Evolutionary conservation across 1,140 invertebrate species (phyloP), one percentile per base, ranked within the genome.

Genomic region (Trichonephila clavipes): DNA sequence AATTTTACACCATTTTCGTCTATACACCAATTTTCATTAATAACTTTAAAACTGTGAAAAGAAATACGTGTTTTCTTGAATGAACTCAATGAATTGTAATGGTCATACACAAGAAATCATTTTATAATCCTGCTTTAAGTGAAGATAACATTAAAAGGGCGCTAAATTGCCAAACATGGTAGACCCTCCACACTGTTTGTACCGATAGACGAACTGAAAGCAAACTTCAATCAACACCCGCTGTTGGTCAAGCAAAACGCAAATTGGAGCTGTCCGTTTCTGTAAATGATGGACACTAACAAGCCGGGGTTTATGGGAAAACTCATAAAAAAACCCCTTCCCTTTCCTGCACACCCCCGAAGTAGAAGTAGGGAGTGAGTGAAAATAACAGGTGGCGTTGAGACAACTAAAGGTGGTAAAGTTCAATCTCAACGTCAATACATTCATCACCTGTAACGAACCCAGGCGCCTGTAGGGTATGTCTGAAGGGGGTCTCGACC

Each of bases 391-490:
- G 88, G 88, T 90, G 88, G 88, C 81, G 72, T 81, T 90, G 66
- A 90, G 88, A 90, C 88, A 90, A 90, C 69, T 21, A 10, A 44
- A 90, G 69, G 88, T 90, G 88, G 66, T 90, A 90, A 81, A 90
- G 88, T 81, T 72, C 44, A 90, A n/a, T 81, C 66, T 64, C 64
- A 44, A n/a, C n/a, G 34, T 59, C 72, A 72, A 90, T 90, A 40
- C 88, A 90, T 90, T 90, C 88, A 90, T 90, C 88, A 81, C 88
- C 88, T 90, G 72, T 81, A 90, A 90, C 88, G 69, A 90, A 90
- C 88, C 2, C 12, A 90, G 88, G 88, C 88, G 88, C 88, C 88
- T 90, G 64, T 51, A 51, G 21, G 34, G 85, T 34, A 34, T 16
- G 59, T n/a, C n/a, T 85, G 44, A n/a, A n/a, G 51, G 82, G 16